These are phyloP conservation scores for Adelosebastes latens DNA, from an alignment of 2,797 vertebrate genomes.

Conservation along the genomic window DNA sequence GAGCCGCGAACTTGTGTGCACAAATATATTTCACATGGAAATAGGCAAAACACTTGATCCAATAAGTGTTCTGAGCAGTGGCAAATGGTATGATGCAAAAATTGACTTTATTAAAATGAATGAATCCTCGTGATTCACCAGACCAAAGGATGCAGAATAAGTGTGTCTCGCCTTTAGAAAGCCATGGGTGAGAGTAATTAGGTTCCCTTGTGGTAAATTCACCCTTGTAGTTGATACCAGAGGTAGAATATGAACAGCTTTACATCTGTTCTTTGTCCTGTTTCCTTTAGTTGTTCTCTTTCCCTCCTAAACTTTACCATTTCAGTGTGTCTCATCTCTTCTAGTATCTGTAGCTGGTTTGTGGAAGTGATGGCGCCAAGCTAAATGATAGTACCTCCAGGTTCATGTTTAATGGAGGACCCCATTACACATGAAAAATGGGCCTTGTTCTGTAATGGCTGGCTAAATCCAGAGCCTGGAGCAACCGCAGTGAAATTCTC, in stretches of 20 bases:
- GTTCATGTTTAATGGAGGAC: slow-evolving; percentile 75
- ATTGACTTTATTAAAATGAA: background rate
- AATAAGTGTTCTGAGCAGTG: background rate
- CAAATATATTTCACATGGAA: background rate
- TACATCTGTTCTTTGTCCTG: background rate
- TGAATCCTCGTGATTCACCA: background rate
- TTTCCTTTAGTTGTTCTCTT: background rate
- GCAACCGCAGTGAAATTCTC: slow-evolving; percentile 37
- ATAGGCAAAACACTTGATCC: background rate
- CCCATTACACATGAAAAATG: slow-evolving; percentile 76
- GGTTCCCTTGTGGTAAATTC: background rate
- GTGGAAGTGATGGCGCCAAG: slow-evolving; percentile 44
- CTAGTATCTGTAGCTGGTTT: slow-evolving; percentile 39
- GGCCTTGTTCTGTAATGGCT: slow-evolving; percentile 48
- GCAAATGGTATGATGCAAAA: background rate
- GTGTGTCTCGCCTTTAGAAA: slow-evolving; percentile 23
- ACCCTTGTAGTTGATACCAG: background rate
- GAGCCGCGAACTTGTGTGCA: background rate
- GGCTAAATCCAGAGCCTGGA: slow-evolving; percentile 61
- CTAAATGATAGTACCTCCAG: slow-evolving; percentile 61
- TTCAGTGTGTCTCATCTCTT: slow-evolving; percentile 31
- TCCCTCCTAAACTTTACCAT: background rate
- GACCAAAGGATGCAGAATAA: background rate
- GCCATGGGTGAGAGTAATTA: background rate
- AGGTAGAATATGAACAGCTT: slow-evolving; percentile 4